Evolutionary conservation across 1,140 invertebrate genomes (phyloP).

Genomic region (Thalassaphorura encarpata): DNA sequence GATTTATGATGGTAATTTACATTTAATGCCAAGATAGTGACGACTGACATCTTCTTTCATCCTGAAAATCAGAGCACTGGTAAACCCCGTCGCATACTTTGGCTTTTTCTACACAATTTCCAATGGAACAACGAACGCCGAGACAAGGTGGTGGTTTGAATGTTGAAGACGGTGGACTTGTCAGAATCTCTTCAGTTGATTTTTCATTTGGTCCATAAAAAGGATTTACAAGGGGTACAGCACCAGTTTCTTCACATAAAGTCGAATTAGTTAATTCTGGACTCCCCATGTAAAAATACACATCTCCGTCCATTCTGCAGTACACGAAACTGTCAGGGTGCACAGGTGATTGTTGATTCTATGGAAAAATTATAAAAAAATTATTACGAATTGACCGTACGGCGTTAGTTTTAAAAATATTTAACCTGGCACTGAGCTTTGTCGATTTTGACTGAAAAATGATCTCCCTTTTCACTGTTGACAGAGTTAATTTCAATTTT

Average conservation of each 20-base stretch:
- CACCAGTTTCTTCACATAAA: background rate
- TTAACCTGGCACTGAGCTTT: background rate
- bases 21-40: background rate
- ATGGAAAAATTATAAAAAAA: too few species aligned
- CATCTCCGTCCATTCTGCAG: background rate
- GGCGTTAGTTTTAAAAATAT: background rate
- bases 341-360: too few species aligned
- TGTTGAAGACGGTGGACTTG: background rate
- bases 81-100: conserved; percentile 1
- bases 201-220: background rate
- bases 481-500: background rate
- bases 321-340: too few species aligned
- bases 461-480: background rate
- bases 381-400: too few species aligned
- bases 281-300: conserved; percentile 4
- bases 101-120: conserved; percentile 6
- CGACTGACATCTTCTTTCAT: conserved; percentile 13
- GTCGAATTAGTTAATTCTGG: background rate
- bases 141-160: background rate
- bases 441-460: background rate
- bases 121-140: conserved; percentile 7
- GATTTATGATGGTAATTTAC: too few species aligned
- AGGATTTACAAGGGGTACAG: conserved; percentile 1
- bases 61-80: conserved; percentile 4
- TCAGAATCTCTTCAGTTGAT: background rate